Percentiles rank a stretch among this genome's conserved stretches.
Conservation (phyloP, 2,113 vertebrate genomes). For the Nestor notabilis region DNA sequence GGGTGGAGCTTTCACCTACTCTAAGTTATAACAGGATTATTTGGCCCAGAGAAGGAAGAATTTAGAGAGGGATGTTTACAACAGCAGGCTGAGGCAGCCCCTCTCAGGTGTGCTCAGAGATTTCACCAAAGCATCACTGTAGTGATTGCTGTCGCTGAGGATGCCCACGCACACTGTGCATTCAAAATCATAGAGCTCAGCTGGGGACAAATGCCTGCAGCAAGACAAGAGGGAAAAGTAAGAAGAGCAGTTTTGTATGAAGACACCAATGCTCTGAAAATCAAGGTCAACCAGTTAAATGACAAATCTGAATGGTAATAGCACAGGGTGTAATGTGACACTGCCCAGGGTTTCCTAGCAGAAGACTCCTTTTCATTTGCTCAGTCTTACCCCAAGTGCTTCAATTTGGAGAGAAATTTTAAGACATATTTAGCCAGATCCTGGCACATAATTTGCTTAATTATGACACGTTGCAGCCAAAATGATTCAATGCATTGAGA, state of each 20-base stretch:
- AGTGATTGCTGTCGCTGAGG: background rate
- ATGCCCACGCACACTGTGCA: rapidly evolving
- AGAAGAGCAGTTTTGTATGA: background rate
- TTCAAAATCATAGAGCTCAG: background rate
- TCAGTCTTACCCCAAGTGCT: background rate
- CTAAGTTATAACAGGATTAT: background rate
- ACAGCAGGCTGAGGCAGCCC: rapidly evolving
- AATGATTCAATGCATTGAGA: background rate
- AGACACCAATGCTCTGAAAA: background rate
- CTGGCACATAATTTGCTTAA: background rate
- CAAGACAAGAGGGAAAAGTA: background rate
- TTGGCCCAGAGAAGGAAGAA: background rate
- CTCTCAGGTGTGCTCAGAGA: background rate
- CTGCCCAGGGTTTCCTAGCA: background rate
- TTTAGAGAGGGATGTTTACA: background rate
- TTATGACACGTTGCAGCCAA: background rate
- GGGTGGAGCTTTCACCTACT: background rate
- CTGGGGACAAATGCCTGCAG: background rate
- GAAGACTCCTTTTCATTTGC: background rate
- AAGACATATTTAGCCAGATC: background rate
- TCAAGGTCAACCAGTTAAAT: background rate
- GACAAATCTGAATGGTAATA: background rate
- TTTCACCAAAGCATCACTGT: background rate
- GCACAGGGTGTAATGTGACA: background rate
- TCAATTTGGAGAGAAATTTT: background rate